Conservation (phyloP, 2,888 invertebrate genomes). For the Agrilus cyanescens region DNA sequence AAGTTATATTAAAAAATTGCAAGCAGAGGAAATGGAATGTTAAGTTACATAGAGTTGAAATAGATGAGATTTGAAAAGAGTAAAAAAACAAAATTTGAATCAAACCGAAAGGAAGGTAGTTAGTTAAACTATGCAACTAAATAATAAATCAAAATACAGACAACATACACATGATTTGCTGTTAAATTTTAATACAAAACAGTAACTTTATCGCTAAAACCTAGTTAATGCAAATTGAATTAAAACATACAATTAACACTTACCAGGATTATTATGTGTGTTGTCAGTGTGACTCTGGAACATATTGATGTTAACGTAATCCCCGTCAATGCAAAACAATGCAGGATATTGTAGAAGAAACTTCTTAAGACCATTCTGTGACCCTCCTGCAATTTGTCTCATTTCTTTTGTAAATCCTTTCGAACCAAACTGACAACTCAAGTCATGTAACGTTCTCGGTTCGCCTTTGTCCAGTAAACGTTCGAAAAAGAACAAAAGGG, state of each 20-base stretch:
- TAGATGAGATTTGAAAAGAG: too few relatives aligned
- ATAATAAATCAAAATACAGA: too few relatives aligned
- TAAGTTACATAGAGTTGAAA: too few relatives aligned
- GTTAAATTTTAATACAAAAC: too few relatives aligned
- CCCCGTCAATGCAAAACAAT: conserved; percentile 88
- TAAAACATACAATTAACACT: not conserved
- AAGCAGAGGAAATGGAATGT: too few relatives aligned
- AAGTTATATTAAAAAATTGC: too few relatives aligned
- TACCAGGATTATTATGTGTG: conserved; percentile 24
- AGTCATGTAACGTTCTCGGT: conserved; percentile 90
- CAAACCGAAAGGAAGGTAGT: too few relatives aligned
- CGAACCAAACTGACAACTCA: conserved; percentile 98
- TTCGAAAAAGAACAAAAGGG: conserved; percentile 96
- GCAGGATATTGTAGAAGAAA: conserved; percentile 95
- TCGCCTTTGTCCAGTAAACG: conserved; percentile 94
- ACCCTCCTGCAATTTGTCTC: conserved; percentile 90
- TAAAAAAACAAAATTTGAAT: too few relatives aligned
- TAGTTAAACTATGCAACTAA: too few relatives aligned
- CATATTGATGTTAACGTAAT: conserved; percentile 77
- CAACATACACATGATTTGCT: too few relatives aligned
- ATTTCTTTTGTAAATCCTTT: conserved; percentile 99
- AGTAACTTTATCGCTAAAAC: too few relatives aligned
- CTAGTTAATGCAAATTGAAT: conserved; percentile 1
- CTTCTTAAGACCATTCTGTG: conserved; percentile 92
- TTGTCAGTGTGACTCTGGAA: conserved; percentile 55